These are phyloP conservation scores for Platyrinchus mystaceus DNA, from an alignment of 2,797 vertebrate genomes.

Conservation along the genomic window DNA sequence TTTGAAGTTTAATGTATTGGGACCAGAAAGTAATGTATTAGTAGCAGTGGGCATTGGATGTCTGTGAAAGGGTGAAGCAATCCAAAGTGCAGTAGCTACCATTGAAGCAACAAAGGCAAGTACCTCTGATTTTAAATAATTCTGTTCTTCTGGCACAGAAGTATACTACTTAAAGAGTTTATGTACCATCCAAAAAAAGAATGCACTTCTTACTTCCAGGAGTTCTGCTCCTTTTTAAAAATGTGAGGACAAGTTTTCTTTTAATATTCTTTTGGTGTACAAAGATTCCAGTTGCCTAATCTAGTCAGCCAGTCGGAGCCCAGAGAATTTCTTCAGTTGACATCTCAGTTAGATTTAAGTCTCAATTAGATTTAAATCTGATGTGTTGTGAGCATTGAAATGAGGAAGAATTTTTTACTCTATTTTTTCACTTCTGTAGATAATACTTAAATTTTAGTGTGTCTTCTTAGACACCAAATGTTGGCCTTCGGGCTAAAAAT, in stretches of 20 bases:
- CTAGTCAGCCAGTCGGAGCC: not conserved
- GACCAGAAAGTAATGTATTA: not conserved
- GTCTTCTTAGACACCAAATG: not conserved
- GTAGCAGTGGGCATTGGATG: not conserved
- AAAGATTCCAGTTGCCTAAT: not conserved
- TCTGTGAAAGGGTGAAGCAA: not conserved
- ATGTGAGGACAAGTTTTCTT: not conserved
- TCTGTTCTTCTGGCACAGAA: not conserved
- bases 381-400: not conserved
- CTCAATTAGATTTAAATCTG: not conserved
- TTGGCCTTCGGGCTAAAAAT: not conserved
- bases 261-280: not conserved
- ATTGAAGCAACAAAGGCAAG: slow-evolving; percentile 49
- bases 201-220: not conserved
- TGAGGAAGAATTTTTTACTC: not conserved
- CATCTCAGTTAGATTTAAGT: not conserved
- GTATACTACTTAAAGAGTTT: not conserved
- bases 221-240: not conserved
- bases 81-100: slow-evolving; percentile 17
- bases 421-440: slow-evolving; percentile 2
- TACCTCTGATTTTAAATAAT: slow-evolving; percentile 53
- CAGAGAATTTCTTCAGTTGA: not conserved
- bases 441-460: not conserved
- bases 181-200: not conserved
- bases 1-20: not conserved